Evolutionary conservation across 1,140 invertebrate species (phyloP), one percentile per base, ranked within the genome.

Genomic region (Pseudomyrmex cubaensis): DNA sequence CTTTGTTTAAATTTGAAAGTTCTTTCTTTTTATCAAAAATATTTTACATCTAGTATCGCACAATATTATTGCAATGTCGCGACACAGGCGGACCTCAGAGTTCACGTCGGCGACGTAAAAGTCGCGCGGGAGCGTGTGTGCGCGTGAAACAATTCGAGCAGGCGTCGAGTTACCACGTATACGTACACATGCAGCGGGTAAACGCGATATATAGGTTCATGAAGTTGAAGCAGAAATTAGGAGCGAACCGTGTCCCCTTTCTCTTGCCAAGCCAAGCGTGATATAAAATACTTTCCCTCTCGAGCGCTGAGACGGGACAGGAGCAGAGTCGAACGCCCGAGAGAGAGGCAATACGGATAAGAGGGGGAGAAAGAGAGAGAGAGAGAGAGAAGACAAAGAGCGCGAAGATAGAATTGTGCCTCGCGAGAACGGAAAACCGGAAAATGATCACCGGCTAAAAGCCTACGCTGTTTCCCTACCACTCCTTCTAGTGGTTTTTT

Each of bases 221-320:
- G 85, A 91, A 93, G 91, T 92, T 93, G 91, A 93, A 91, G 87
- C 93, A 93, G 93, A 94, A 94, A 94, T 94, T 94, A 94, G 93
- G 93, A 94, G 92, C 93, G 93, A 92, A 93, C 90, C 93, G 91
- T 94, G 93, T 94, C 93, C 93, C 94, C 94, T 94, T 94, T 94
- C 93, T 94, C 94, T 94, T 94, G 91, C 93, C 92, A 93, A 94
- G 93, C 93, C 90, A 93, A 94, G 91, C 94, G 93, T 94, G 93
- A 85, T 91, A 93, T 91, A 94, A 93, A 94, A 93, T 94, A 94
- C 94, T 94, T 94, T 94, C 93, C 91, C 94, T 94, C 93, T 94
- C 92, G 91, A 44, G 74, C 74, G 35, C 85, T 5, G 90, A 90
- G 86, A 87, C 78, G 63, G 76, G 80, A 59, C 82, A 72, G 52